Conservation (phyloP, 2,113 vertebrate species). For the Monopterus albus region DNA sequence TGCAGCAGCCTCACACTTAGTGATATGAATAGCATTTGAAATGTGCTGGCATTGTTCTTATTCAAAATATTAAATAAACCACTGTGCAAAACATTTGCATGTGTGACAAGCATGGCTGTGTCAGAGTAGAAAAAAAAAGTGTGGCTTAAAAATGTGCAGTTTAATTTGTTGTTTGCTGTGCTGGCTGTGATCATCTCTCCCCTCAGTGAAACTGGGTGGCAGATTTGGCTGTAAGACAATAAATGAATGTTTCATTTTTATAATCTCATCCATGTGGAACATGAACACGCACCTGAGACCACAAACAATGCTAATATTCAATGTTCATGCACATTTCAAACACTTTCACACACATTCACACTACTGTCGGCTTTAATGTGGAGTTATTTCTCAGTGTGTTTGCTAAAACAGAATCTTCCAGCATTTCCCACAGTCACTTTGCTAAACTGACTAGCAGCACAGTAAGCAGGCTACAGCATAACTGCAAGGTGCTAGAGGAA, state of each 20-base stretch:
- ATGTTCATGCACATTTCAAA: background rate
- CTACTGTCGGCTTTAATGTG: background rate
- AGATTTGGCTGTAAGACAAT: no score
- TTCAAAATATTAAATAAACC: background rate
- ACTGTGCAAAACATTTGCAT: background rate
- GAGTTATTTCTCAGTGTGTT: background rate
- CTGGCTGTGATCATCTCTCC: no score
- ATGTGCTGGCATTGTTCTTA: background rate
- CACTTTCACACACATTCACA: background rate
- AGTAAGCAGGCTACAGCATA: background rate
- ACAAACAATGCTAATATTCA: no score
- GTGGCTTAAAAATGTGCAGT: no score
- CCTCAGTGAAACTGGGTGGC: no score
- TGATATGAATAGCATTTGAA: background rate
- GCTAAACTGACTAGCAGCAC: background rate
- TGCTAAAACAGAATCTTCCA: background rate
- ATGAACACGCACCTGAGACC: constrained; percentile 37
- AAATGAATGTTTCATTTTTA: constrained; percentile 39
- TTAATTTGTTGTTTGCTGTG: no score
- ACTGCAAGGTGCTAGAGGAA: background rate
- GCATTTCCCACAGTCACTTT: background rate
- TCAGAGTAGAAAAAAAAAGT: background rate
- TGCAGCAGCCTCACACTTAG: background rate
- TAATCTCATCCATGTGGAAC: constrained; percentile 26
- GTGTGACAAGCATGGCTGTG: background rate